Conservation (phyloP, 1,140 invertebrate genomes). For the Bombus sylvicola region DNA sequence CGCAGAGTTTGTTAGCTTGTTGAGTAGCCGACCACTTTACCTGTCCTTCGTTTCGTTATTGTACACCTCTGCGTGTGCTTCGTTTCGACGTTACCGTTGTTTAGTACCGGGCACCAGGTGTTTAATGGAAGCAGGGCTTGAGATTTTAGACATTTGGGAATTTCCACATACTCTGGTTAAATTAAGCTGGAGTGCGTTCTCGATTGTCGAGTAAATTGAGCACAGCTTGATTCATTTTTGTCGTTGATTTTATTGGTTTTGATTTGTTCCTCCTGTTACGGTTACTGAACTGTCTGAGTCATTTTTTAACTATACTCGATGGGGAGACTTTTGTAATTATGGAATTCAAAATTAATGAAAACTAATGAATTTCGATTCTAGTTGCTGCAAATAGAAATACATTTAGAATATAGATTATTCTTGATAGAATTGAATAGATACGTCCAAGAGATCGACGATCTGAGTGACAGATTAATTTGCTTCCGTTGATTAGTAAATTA, state of each 20-base stretch:
- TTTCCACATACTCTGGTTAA: not conserved
- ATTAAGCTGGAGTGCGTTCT: not conserved
- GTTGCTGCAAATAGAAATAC: too few relatives aligned
- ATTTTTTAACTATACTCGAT: not conserved
- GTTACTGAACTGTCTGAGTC: accelerated
- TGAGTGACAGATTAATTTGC: too few relatives aligned
- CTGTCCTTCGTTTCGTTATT: conserved; percentile 11
- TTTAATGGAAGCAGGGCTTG: not conserved
- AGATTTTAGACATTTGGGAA: not conserved
- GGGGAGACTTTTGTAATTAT: too few relatives aligned
- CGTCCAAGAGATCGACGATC: too few relatives aligned
- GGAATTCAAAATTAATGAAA: too few relatives aligned
- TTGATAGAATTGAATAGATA: too few relatives aligned
- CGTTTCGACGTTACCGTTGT: not conserved
- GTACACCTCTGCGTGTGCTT: not conserved
- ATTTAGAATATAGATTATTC: too few relatives aligned
- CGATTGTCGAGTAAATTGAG: too few relatives aligned
- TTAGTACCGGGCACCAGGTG: not conserved
- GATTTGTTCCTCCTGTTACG: not conserved
- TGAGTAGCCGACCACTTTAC: conserved; percentile 15
- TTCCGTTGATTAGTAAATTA: too few relatives aligned
- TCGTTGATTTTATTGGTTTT: not conserved
- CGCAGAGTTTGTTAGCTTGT: conserved; percentile 36
- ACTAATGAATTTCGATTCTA: too few relatives aligned
- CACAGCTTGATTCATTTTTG: not conserved